Evolutionary conservation across 1,140 invertebrate genomes (phyloP), one percentile per base, ranked within the genome.

Genomic region (Nixonia krombeini): DNA sequence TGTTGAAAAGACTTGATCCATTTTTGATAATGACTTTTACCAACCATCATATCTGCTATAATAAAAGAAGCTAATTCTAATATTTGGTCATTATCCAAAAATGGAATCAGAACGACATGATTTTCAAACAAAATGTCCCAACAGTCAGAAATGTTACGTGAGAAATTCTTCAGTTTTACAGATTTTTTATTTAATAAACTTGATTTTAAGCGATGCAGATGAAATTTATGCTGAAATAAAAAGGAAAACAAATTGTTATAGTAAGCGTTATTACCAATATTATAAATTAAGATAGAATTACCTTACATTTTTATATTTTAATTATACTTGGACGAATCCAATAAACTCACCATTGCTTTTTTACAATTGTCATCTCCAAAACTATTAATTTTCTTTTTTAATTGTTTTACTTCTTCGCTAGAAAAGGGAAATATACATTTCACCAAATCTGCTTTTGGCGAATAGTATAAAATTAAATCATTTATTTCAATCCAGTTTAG

Each of bases 211-310:
- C 37, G 41, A 42, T 74, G 61, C 28, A 76, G 57, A 35, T 76
- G 57, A 65, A 78, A 67, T 33, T 70, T 72, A 51, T 75, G 75
- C 77, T 79, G 69, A 67, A 78, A 79, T 6, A 51, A 56, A 21
- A 33, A 21, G 1, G 12, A 41, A 63, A 12, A 45, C 49, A 38
- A 17, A 40, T 50, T 18, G 16, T 38, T n/a, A 16, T 10, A 33
- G 17, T 10, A 46, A n/a, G 5, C 25, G 29, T 51, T 6, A 46
- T 9, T 45, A 25, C 17, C 3, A 45, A 42, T 4, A 45, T 4
- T 38, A 26, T 13, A 9, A 18, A 0, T 17, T 12, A 35, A 33
- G 18, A 50, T 15, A 49, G 18, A 10, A 45, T 53, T 28, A n/a
- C 17, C n/a, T 13, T 37, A 49, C 12, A 37, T 15, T 29, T 52